Percentiles rank a stretch among this genome's conserved stretches.
These are phyloP conservation scores for Protonemura montana DNA, from an alignment of 2,888 invertebrate genomes.

Conservation along the genomic window DNA sequence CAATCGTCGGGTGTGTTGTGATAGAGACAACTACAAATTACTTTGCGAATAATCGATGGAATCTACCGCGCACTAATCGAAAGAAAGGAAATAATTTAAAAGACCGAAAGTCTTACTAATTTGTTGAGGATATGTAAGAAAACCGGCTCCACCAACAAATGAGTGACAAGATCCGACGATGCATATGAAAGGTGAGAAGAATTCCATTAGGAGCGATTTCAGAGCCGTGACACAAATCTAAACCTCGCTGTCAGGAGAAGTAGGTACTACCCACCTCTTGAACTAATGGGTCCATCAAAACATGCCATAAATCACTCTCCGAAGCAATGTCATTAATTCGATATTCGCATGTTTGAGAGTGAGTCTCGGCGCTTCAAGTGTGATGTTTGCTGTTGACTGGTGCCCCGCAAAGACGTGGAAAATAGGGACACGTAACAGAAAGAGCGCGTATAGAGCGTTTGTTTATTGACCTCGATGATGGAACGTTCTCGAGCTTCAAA, in stretches of 20 bases:
- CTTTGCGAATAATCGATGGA: no score
- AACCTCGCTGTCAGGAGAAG: constrained; percentile 24
- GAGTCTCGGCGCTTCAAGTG: background rate
- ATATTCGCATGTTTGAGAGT: constrained; percentile 42
- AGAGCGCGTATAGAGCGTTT: background rate
- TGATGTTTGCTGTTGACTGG: background rate
- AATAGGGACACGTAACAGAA: background rate
- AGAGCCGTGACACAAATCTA: constrained; percentile 17
- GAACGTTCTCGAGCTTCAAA: background rate
- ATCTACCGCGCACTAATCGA: no score
- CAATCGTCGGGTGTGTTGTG: no score
- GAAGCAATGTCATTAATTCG: constrained; percentile 46
- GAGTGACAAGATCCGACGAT: background rate
- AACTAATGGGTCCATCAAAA: constrained; percentile 37
- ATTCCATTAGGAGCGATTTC: constrained; percentile 1
- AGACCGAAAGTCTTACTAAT: no score
- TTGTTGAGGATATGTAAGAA: no score
- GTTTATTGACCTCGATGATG: background rate
- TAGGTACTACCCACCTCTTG: constrained; percentile 13
- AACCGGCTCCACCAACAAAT: background rate
- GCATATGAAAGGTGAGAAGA: background rate
- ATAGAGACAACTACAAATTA: no score
- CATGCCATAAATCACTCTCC: constrained; percentile 43
- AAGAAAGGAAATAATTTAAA: no score
- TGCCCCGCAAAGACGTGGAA: background rate